These are phyloP conservation scores for Eugnorisma glareosa DNA, from an alignment of 2,888 invertebrate genomes.

Conservation along the genomic window DNA sequence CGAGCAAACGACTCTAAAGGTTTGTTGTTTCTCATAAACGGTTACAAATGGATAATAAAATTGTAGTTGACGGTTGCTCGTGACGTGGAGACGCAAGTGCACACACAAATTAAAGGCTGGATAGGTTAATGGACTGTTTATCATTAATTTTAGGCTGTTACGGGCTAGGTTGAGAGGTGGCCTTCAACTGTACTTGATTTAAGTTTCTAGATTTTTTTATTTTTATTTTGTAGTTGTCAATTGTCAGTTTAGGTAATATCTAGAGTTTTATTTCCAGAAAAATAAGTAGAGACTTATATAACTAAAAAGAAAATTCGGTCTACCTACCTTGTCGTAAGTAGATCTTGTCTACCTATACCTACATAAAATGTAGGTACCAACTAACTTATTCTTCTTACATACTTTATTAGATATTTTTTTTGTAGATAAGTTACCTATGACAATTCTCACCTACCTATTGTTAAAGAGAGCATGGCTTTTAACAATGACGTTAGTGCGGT, in stretches of 20 bases:
- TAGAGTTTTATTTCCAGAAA: not conserved
- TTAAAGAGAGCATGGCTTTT: not conserved
- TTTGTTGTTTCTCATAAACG: slow-evolving; percentile 81
- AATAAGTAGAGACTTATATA: too few relatives aligned
- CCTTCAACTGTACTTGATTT: slow-evolving; percentile 1
- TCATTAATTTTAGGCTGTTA: slow-evolving; percentile 46
- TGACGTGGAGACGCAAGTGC: slow-evolving; percentile 56
- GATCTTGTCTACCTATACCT: not conserved
- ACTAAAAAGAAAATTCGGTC: too few relatives aligned
- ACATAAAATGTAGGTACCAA: not conserved
- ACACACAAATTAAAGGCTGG: slow-evolving; percentile 70
- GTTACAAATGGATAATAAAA: slow-evolving; percentile 80
- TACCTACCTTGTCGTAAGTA: not conserved
- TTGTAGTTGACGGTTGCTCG: slow-evolving; percentile 65
- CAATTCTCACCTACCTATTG: not conserved
- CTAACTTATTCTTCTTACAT: not conserved
- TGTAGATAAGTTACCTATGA: not conserved
- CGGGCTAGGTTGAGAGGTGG: slow-evolving; percentile 1
- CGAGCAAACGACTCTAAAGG: slow-evolving; percentile 73
- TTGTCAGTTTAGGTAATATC: too few relatives aligned
- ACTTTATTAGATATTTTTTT: too few relatives aligned
- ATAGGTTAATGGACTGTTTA: slow-evolving; percentile 59
- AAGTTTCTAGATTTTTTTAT: not conserved
- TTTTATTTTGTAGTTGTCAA: not conserved
- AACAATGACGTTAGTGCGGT: not conserved